Percentiles rank a stretch among this genome's conserved stretches.
Evolutionary conservation across 2,888 invertebrate genomes (phyloP).

Genomic region (Chloroclystis v-ata): DNA sequence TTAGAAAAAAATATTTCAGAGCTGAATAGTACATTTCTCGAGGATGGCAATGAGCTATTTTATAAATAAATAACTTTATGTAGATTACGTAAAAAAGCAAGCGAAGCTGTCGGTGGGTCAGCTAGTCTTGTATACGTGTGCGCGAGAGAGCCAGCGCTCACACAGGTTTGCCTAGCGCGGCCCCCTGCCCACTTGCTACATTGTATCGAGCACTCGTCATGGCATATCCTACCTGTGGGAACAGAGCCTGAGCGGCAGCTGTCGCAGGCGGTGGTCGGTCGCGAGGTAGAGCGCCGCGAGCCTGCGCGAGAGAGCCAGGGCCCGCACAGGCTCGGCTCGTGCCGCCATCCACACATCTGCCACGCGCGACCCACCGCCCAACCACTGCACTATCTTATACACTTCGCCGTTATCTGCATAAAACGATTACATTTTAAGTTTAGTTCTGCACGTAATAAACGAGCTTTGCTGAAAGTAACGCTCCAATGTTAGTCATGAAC

Average conservation of each 20-base stretch:
- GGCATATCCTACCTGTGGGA: slow-evolving; percentile 52
- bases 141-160: neutral
- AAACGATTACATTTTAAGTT: neutral
- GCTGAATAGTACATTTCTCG: too few relatives aligned
- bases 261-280: slow-evolving; percentile 77
- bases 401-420: slow-evolving; percentile 76
- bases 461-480: too few relatives aligned
- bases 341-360: slow-evolving; percentile 80
- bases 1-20: too few relatives aligned
- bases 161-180: neutral
- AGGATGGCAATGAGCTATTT: too few relatives aligned
- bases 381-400: slow-evolving; percentile 82
- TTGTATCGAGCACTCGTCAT: neutral
- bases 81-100: too few relatives aligned
- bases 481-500: too few relatives aligned
- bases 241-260: slow-evolving; percentile 74
- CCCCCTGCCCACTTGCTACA: neutral
- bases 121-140: too few relatives aligned
- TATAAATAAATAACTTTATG: too few relatives aligned
- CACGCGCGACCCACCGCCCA: slow-evolving; percentile 73
- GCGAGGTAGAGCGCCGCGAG: slow-evolving; percentile 79
- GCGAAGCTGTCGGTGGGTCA: too few relatives aligned
- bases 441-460: too few relatives aligned
- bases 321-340: slow-evolving; percentile 75
- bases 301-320: slow-evolving; percentile 76